These are phyloP conservation scores for Myxocyprinus asiaticus DNA, from an alignment of 2,113 vertebrate species.

Conservation along the genomic window DNA sequence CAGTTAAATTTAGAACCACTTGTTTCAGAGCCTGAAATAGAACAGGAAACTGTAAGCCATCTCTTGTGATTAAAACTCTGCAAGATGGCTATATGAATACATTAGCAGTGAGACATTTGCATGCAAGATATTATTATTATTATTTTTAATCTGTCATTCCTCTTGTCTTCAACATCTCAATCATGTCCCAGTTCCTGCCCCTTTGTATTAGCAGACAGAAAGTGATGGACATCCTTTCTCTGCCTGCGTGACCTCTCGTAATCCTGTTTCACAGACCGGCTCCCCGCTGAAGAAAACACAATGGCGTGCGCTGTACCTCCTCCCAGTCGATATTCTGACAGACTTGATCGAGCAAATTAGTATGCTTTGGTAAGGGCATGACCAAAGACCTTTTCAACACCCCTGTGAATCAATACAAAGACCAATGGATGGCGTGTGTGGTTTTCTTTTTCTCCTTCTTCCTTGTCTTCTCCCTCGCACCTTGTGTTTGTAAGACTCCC, in stretches of 20 bases:
- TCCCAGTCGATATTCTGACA: conserved; percentile 97
- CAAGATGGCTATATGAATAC: conserved; percentile 49
- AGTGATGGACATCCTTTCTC: conserved; percentile 96
- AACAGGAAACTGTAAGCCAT: conserved; percentile 24
- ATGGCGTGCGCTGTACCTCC: conserved; percentile 91
- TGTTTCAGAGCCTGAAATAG: conserved; percentile 5
- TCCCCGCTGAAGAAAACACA: conserved; percentile 92
- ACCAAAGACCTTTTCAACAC: conserved; percentile 98
- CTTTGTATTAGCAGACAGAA: conserved; percentile 87
- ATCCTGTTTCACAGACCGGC: conserved; percentile 99
- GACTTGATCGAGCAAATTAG: conserved; percentile 99
- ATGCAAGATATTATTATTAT: conserved; percentile 72
- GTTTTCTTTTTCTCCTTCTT: conserved; percentile 63
- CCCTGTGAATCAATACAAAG: conserved; percentile 92
- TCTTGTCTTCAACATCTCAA: conserved; percentile 91
- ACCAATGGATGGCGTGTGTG: conserved; percentile 84
- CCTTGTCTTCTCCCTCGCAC: conserved; percentile 65
- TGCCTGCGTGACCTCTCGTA: conserved; percentile 97
- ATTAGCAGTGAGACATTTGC: conserved; percentile 74
- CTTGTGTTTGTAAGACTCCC: conserved; percentile 34
- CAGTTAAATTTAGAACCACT: conserved; percentile 17
- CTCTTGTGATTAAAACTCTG: conserved; percentile 51
- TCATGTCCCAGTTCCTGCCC: conserved; percentile 83
- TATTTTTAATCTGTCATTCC: conserved; percentile 73
- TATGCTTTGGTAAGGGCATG: conserved; percentile 94